Evolutionary conservation across 92 coral and sea anemone species (phyloP).

Genomic region (Plumapathes pennacea): DNA sequence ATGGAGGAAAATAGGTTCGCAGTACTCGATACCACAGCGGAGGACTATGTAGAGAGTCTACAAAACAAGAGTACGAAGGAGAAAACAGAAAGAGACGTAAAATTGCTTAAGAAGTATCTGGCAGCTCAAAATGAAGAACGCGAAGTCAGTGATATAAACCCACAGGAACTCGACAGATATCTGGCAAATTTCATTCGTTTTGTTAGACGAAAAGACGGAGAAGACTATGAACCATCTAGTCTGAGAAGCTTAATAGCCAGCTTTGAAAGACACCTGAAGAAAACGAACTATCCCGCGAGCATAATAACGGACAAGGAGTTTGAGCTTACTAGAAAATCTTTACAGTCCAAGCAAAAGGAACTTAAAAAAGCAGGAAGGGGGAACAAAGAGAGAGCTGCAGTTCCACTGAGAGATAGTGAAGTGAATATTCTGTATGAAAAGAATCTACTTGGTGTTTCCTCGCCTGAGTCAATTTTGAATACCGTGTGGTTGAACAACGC

Average conservation of each 20-base stretch:
- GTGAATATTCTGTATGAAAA: constrained; percentile 38
- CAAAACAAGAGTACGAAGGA: constrained; percentile 14
- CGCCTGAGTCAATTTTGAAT: constrained; percentile 39
- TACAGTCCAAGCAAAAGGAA: constrained; percentile 35
- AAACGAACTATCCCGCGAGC: constrained; percentile 28
- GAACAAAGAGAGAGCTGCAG: constrained; percentile 49
- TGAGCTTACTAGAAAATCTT: constrained; percentile 32
- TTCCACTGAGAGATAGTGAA: constrained; percentile 26
- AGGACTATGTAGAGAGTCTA: constrained; percentile 24
- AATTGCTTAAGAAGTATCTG: constrained; percentile 18
- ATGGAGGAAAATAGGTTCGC: too few relatives aligned
- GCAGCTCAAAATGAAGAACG: constrained; percentile 10
- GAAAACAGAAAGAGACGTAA: constrained; percentile 12
- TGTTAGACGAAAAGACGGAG: constrained; percentile 45
- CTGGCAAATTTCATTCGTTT: constrained; percentile 35
- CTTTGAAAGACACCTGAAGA: constrained; percentile 30
- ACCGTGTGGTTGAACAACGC: constrained; percentile 51
- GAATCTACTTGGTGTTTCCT: constrained; percentile 34
- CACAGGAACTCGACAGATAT: constrained; percentile 18
- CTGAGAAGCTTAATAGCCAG: constrained; percentile 21
- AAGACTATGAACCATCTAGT: constrained; percentile 39
- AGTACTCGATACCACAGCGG: constrained; percentile 15
- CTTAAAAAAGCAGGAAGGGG: constrained; percentile 46
- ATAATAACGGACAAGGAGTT: constrained; percentile 34
- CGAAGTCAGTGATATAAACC: constrained; percentile 5